Base-by-base conservation (phyloP, 1,140 invertebrate species). In the Dryas iulia region DNA sequence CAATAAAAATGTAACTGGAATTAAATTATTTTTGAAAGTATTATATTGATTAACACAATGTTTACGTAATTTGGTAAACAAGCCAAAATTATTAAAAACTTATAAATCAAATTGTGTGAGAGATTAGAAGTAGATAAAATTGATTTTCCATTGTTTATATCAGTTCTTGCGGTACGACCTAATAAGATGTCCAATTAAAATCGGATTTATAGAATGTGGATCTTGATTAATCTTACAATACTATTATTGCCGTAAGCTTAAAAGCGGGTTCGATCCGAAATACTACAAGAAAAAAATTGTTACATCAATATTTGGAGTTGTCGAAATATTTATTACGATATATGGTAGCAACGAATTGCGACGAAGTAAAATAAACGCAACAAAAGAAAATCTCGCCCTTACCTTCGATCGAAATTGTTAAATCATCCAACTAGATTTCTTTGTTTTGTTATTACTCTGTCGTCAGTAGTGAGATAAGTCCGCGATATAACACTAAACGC, bases 371-470 rank as follows among this genome's bases (percentile, higher is more conserved):
- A 67, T 61, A 54, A 68, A 61, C 60, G 80, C 74, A 86, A 89
- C 82, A 87, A 85, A 86, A 86, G 79, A 85, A 83, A 79, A 79
- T 63, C 61, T 66, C 75, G 77, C 72, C 80, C 85, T 85, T 79
- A 86, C 81, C 81, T 83, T 78, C 67, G 72, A 74, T 71, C 59
- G 65, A 82, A 83, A 81, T 80, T 80, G 84, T 83, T 79, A 81
- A 84, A 80, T 85, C 86, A 88, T 88, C 80, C 84, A 86, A 80
- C 73, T 73, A 63, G 59, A 72, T 66, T 66, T 72, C 58, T 74
- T 72, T 70, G 68, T 75, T 62, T 33, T 59, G 47, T 33, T 67
- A 59, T 53, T 56, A 56, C 39, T 59, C 58, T 24, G 30, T 53
- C 47, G 71, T 28, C 25, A 63, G 56, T 54, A 56, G 57, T 61